Conservation (phyloP, 2,113 vertebrate species). For the Lasiurus cinereus region DNA sequence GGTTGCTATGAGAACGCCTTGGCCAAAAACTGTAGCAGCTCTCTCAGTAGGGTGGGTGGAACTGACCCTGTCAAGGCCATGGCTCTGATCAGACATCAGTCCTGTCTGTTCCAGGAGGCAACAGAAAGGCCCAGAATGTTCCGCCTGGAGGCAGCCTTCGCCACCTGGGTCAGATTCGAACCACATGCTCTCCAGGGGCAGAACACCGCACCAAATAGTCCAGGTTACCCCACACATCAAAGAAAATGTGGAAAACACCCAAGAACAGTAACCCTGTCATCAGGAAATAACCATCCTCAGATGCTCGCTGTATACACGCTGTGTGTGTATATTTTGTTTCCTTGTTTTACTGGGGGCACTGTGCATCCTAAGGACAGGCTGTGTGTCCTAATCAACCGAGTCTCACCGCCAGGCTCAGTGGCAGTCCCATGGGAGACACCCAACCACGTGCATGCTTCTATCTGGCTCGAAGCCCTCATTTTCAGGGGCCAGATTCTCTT, state of each 20-base stretch:
- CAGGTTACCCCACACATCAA: not conserved
- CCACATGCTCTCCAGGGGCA: not conserved
- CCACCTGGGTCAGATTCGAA: not conserved
- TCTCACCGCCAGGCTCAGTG: fast-evolving
- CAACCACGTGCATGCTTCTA: fast-evolving
- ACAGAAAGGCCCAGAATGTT: fast-evolving
- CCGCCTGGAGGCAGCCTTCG: too few relatives aligned
- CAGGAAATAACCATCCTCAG: fast-evolving
- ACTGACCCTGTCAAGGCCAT: too few relatives aligned
- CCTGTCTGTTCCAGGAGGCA: fast-evolving
- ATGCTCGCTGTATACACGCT: fast-evolving
- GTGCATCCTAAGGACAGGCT: not conserved
- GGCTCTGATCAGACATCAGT: fast-evolving
- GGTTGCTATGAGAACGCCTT: not conserved
- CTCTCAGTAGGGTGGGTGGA: too few relatives aligned
- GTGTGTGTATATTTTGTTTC: fast-evolving
- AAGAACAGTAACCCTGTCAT: fast-evolving
- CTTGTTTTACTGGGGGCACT: fast-evolving
- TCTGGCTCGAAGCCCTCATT: fast-evolving
- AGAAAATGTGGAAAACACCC: fast-evolving
- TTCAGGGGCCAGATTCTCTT: not conserved
- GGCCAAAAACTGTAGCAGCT: not conserved
- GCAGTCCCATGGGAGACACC: fast-evolving
- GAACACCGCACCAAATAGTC: not conserved
- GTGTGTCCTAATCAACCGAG: fast-evolving